Percentiles rank a stretch among this genome's conserved stretches.
phyloP scores from a whole-genome alignment of 2,797 vertebrate genomes.

The Sebastes trivittatus region DNA sequence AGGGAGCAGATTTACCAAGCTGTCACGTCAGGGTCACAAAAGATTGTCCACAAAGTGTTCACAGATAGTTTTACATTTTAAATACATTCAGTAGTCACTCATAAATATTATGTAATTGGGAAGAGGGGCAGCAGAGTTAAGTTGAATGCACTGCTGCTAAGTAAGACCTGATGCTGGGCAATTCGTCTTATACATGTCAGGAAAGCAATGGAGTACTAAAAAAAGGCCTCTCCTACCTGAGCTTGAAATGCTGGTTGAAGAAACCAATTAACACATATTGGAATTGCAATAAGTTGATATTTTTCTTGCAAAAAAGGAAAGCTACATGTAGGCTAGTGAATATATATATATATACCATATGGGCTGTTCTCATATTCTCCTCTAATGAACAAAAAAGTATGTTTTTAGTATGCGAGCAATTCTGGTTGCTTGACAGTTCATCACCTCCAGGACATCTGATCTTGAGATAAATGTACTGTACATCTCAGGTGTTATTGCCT shows the following conservation, averaged over 20 bases:
- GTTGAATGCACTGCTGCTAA: background rate
- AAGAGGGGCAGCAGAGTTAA: background rate
- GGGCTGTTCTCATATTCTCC: too few species aligned
- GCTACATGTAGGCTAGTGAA: too few species aligned
- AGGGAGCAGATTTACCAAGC: background rate
- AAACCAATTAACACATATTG: background rate
- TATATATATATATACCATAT: too few species aligned
- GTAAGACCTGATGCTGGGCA: background rate
- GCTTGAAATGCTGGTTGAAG: background rate
- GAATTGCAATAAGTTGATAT: background rate
- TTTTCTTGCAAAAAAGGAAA: background rate
- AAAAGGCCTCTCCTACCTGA: background rate
- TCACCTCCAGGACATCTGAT: background rate
- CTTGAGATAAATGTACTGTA: background rate
- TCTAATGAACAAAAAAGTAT: too few species aligned
- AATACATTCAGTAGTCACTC: background rate
- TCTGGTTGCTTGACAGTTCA: background rate
- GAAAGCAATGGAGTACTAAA: background rate
- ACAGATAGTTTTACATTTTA: background rate
- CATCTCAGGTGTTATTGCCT: background rate
- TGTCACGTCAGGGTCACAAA: background rate
- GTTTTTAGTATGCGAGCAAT: background rate
- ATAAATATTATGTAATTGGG: background rate
- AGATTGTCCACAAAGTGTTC: background rate
- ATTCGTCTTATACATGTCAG: background rate